Evolutionary conservation across 2,113 vertebrate species (phyloP), one percentile per base, ranked within the genome.

Genomic region (Hyaena hyaena): DNA sequence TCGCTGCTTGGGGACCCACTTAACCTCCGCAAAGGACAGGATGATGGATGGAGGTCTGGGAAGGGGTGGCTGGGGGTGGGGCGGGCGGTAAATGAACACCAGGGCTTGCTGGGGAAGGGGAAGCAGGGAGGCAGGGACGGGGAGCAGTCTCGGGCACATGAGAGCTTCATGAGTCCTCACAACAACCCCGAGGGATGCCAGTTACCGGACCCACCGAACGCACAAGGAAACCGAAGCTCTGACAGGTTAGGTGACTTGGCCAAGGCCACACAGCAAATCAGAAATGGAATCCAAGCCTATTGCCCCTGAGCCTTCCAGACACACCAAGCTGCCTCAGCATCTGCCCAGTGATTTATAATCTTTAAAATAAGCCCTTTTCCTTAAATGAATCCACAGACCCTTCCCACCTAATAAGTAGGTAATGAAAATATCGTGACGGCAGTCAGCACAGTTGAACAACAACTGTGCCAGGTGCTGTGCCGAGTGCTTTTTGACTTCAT

Each of bases 1-100:
- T 96, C 95, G 94, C 82, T 98, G 96, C 98, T 97, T 97, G 85
- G 98, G 98, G 98, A 99, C 98, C 98, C 98, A 98, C 98, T 98
- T 97, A 87, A 96, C 86, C 98, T 98, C 98, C 68, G 71, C 97
- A 95, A 97, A 98, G 97, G 97, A 98, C 98, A 98, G 89, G 97
- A 93, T 97, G 98, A 98, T 96, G 97, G 98, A 98, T 98, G 94
- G 98, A 97, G 98, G 98, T 98, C 98, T 96, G 95, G 90, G 96
- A 97, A 17, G 43, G 90, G 98, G 97, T 94, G 94, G 97, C 95
- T 77, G 95, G 92, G 98, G 97, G 0, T 0, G 96, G 97, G 77
- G 92, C 74, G 96, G 89, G 88, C 1, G 17, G 94, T 86, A 98
- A 95, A 97, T 28, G 98, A 96, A 95, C 76, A 89, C 98, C 97